phyloP scores from a whole-genome alignment of 1,140 invertebrate species.

The Venturia canescens region DNA sequence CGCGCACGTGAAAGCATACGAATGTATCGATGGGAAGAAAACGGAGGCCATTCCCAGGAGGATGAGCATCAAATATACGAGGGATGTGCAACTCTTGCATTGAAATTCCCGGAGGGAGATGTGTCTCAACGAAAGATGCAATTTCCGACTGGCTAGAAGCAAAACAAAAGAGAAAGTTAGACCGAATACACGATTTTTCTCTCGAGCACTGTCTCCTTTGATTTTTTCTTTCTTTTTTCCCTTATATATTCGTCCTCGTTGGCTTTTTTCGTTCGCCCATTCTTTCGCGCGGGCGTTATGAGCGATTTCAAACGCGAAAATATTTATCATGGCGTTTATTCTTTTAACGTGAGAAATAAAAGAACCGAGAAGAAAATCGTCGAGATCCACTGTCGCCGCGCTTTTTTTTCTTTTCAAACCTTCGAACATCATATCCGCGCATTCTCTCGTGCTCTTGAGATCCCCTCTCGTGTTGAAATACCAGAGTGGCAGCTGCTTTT shows the following conservation, averaged over 20 bases:
- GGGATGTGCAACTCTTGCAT: constrained; percentile 20
- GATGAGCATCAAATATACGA: neutral
- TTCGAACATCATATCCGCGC: too few relatives aligned
- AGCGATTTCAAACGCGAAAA: neutral
- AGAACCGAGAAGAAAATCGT: too few relatives aligned
- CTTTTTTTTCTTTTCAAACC: neutral
- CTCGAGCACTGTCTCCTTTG: too few relatives aligned
- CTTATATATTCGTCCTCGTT: neutral
- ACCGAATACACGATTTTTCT: constrained; percentile 9
- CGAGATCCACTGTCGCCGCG: neutral
- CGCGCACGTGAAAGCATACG: too few relatives aligned
- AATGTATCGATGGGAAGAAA: neutral
- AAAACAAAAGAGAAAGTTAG: too few relatives aligned
- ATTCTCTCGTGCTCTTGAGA: neutral
- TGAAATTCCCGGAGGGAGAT: constrained; percentile 20
- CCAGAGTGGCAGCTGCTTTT: constrained; percentile 45
- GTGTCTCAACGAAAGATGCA: neutral
- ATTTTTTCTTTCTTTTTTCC: too few relatives aligned
- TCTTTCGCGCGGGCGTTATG: neutral
- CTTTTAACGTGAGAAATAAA: neutral
- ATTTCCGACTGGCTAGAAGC: too few relatives aligned
- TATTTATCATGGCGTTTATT: too few relatives aligned
- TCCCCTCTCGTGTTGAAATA: constrained; percentile 35
- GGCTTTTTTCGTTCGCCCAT: neutral
- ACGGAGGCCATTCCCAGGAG: neutral